Base-by-base conservation (phyloP, 2,797 vertebrate genomes). In the Garrulus glandarius region DNA sequence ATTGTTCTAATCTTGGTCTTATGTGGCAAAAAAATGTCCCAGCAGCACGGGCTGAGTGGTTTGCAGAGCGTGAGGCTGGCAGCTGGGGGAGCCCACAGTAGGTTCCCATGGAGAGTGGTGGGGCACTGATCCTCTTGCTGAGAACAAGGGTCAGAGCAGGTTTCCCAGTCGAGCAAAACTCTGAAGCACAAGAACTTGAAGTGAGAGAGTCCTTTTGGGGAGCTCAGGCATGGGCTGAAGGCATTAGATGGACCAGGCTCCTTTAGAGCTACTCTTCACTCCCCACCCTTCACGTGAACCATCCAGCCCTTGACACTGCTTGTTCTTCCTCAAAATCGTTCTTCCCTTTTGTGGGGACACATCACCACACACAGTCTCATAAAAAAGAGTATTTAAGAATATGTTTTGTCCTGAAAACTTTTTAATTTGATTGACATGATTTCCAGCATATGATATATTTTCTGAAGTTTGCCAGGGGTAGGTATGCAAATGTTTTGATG, bases 41-140 rank as follows among this genome's bases (percentile, higher is more conserved):
- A 49, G 44, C 4, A 88, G 53, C 61, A 8, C 5, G n/a, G 67
- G 43, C 36, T 9, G 30, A 47, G 60, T 5, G 56, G 37, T 46
- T 32, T 34, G 60, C 55, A 52, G 79, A 34, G 24, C 17, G 3
- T 11, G 23, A n/a, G 57, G 53, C 59, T 36, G 41, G 1, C 1
- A 11, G 44, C 2, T 49, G 82, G 50, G 39, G 41, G 24, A 30
- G 15, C 60, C 37, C 64, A 5, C 16, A 9, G 39, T 0, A 32
- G 29, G 22, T 36, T 53, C 36, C 63, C 14, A 2, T 0, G 19
- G 22, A 36, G 13, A 37, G 32, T 9, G 34, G 21, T 0, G 2
- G 46, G 44, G 7, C 29, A 4, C 43, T 23, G 52, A 32, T 63
- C 32, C 41, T 67, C 1, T 4, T n/a, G 52, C 50, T 61, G 68